Percentiles rank a stretch among this genome's conserved stretches.
phyloP scores from a whole-genome alignment of 2,113 vertebrate species.

The Hippocampus mohnikei region DNA sequence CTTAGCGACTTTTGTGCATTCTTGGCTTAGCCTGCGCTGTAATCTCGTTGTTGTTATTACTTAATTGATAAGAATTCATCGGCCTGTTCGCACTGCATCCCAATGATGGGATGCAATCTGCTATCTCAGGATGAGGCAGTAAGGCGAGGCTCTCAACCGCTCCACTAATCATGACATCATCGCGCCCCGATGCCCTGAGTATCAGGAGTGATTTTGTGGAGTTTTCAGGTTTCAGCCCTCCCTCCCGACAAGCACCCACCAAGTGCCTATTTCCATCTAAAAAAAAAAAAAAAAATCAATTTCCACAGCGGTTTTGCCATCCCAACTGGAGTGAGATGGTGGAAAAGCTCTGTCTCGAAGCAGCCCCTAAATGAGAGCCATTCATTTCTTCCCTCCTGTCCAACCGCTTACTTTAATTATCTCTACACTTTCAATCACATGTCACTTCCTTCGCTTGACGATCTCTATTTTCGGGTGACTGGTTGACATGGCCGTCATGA shows the following conservation, averaged over 20 bases:
- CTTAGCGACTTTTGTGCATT: constrained; percentile 27
- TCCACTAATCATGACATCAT: constrained; percentile 78
- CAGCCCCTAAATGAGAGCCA: constrained; percentile 70
- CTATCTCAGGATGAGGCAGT: constrained; percentile 45
- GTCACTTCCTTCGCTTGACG: constrained; percentile 76
- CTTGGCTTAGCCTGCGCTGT: constrained; percentile 27
- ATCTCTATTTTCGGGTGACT: constrained; percentile 73
- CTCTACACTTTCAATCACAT: constrained; percentile 75
- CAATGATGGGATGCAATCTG: constrained; percentile 6
- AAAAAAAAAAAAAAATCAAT: constrained; percentile 37
- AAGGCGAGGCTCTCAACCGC: constrained; percentile 66
- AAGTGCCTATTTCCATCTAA: constrained; percentile 42
- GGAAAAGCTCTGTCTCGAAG: constrained; percentile 61
- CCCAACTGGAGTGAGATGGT: constrained; percentile 47
- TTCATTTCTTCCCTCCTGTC: constrained; percentile 72
- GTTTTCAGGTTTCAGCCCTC: constrained; percentile 62
- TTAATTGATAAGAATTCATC: constrained; percentile 41
- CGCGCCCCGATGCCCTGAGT: constrained; percentile 74
- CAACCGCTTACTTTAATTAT: constrained; percentile 78
- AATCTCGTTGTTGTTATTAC: constrained; percentile 28
- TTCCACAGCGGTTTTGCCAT: constrained; percentile 48
- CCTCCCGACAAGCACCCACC: constrained; percentile 48
- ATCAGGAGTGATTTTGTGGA: constrained; percentile 72
- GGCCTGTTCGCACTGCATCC: constrained; percentile 35
- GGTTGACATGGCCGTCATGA: constrained; percentile 27